Evolutionary conservation across 2,113 vertebrate species (phyloP).

Genomic region (Sturnira hondurensis): DNA sequence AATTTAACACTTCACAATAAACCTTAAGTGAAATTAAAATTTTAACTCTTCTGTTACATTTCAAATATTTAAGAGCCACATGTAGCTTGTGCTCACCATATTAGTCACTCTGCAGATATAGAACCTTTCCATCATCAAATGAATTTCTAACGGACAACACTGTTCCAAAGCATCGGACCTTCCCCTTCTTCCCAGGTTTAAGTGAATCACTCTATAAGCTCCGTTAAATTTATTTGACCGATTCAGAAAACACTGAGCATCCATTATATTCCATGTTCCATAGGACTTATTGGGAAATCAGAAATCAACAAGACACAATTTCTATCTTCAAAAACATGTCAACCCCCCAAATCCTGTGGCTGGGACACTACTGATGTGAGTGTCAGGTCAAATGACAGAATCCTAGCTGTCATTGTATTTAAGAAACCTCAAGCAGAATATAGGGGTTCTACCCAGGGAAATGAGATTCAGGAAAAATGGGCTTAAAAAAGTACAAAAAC

Average conservation of each 20-base stretch:
- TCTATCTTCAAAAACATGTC: neutral
- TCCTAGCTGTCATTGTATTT: neutral
- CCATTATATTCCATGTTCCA: neutral
- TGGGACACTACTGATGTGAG: neutral
- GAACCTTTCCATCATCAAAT: neutral
- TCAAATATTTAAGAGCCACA: neutral
- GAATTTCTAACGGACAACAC: neutral
- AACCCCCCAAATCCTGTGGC: neutral
- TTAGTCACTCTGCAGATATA: neutral
- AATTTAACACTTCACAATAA: neutral
- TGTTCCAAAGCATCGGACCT: neutral
- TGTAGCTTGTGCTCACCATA: neutral
- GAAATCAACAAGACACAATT: neutral
- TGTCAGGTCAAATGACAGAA: fast-evolving
- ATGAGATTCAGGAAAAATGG: neutral
- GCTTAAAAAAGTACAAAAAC: neutral
- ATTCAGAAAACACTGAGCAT: neutral
- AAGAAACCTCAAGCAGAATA: neutral
- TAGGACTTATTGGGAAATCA: neutral
- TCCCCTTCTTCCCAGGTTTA: neutral
- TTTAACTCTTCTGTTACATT: neutral
- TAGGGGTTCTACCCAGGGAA: neutral
- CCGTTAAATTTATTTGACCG: neutral
- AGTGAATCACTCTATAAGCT: neutral
- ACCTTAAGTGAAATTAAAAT: neutral